Evolutionary conservation across 2,113 vertebrate genomes (phyloP).

Genomic region (Rallus limicola): DNA sequence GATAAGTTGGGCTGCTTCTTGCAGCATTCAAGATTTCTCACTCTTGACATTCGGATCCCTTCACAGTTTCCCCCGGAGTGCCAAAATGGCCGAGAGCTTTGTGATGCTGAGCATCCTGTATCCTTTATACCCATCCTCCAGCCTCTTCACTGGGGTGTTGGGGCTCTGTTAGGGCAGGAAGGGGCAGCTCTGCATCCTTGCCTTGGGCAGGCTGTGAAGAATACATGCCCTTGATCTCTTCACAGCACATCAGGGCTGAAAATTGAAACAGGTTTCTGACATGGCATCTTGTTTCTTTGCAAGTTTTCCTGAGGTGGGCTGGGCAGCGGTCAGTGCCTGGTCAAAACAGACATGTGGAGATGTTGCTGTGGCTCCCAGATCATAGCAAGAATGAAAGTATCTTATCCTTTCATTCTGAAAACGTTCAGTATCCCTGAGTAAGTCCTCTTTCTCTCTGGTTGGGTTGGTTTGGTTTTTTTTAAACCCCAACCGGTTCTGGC

Average conservation of each 20-base stretch:
- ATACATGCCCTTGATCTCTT: neutral
- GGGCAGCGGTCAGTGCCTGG: neutral
- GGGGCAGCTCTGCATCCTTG: neutral
- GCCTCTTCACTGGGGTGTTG: neutral
- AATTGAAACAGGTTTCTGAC: neutral
- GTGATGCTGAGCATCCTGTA: neutral
- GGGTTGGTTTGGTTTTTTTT: neutral
- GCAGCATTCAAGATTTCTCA: constrained; percentile 19
- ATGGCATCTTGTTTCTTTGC: too few species aligned
- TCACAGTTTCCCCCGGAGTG: neutral
- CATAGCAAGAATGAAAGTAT: neutral
- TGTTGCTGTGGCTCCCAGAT: neutral
- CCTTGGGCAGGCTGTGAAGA: neutral
- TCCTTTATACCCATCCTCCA: neutral
- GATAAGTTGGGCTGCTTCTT: constrained; percentile 16
- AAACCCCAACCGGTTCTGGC: neutral
- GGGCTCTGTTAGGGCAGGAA: neutral
- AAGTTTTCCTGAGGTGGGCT: neutral
- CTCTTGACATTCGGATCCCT: neutral
- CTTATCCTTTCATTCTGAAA: neutral
- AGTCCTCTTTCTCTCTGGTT: neutral
- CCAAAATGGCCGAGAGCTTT: neutral
- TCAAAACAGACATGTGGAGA: neutral
- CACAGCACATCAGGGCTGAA: neutral
- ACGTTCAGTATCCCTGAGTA: neutral